A percentile compares a stretch with the other conserved stretches of the same genome.
These are phyloP conservation scores for Esox masquinongy DNA, from an alignment of 2,797 vertebrate species.

Conservation along the genomic window DNA sequence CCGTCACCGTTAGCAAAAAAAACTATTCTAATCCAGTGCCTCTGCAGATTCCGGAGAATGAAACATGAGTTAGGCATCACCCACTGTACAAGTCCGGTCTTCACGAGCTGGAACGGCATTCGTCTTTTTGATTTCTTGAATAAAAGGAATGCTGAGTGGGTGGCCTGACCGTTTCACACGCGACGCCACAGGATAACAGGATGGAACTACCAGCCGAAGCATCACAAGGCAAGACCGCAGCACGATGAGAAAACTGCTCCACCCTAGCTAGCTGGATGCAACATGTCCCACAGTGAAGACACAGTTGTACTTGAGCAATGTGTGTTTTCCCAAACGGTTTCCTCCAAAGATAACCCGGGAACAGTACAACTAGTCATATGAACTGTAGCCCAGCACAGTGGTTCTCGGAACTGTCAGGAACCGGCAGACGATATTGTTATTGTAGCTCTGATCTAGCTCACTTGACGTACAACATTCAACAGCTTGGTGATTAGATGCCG, in stretches of 20 bases:
- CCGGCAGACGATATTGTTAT: too few species aligned
- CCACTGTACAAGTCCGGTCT: neutral
- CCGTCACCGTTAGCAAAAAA: too few species aligned
- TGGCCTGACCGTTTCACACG: too few species aligned
- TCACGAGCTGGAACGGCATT: neutral
- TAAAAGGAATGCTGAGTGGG: too few species aligned
- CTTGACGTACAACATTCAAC: too few species aligned
- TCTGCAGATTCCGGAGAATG: neutral
- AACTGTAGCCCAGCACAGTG: neutral
- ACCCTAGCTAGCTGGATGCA: neutral
- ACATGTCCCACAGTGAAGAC: neutral
- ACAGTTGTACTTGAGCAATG: neutral
- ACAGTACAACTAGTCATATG: conserved; percentile 14
- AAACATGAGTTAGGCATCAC: neutral
- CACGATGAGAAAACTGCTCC: neutral
- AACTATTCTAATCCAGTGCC: too few species aligned
- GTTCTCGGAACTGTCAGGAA: too few species aligned
- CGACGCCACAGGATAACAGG: too few species aligned
- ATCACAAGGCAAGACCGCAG: neutral
- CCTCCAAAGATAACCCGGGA: neutral
- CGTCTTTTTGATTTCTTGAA: too few species aligned
- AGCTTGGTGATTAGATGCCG: too few species aligned
- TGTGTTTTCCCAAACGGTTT: neutral
- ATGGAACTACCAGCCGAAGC: neutral
- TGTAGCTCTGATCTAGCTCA: too few species aligned